Evolutionary conservation across 1,140 invertebrate genomes (phyloP), one percentile per base, ranked within the genome.

Genomic region (Dendrolimus kikuchii): DNA sequence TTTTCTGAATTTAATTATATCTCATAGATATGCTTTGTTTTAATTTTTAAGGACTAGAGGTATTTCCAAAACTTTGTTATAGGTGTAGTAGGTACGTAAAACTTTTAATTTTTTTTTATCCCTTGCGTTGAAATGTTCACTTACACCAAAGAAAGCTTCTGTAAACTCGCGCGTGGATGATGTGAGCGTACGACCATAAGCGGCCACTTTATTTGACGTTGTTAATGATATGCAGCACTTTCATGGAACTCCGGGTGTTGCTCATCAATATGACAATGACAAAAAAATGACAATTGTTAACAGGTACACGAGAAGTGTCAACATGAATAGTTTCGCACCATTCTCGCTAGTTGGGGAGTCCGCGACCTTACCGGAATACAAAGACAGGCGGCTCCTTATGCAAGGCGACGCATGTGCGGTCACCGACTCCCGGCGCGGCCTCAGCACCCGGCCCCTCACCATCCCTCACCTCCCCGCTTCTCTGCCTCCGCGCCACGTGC

Each of bases 321-420:
- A 70, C 64, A 63, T 63, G 68, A 62, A 77, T 76, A 80, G 74
- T 74, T 77, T 74, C 66, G 71, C 70, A 62, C 67, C 66, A 65
- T 77, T 71, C 68, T 65, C 57, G 68, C 57, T 71, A 68, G 67
- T 71, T 73, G 71, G 70, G 68, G 66, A 73, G 65, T 59, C 66
- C 66, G 60, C 62, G 62, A 71, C 73, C 66, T 72, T 71, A 72
- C 64, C 59, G 52, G 78, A 76, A 81, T 81, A 84, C 69, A 79
- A 81, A 81, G 66, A 59, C 64, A 49, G 54, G 55, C 68, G 66
- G 65, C 68, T 77, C 71, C 77, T 77, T 81, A 81, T 77, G 77
- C 77, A 79, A 78, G 77, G 57, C 74, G 68, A 70, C 71, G 63
- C 65, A 53, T 55, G 64, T 57, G 62, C 77, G 81, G 81, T 83